These are phyloP conservation scores for Phrynosoma platyrhinos DNA, from an alignment of 2,113 vertebrate species.

Conservation along the genomic window DNA sequence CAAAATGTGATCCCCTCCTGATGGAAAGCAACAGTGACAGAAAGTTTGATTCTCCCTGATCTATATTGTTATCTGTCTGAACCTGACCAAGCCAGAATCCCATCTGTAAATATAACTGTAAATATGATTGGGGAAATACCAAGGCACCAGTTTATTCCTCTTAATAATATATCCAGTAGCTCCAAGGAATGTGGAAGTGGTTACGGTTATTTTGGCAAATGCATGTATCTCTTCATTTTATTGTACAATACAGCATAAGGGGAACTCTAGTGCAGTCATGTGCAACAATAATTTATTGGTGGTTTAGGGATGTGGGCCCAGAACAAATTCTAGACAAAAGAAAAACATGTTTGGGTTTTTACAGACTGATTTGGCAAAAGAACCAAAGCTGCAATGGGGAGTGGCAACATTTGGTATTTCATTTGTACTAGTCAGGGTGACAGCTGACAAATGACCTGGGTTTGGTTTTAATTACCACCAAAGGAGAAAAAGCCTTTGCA, in stretches of 20 bases:
- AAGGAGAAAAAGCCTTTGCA: constrained; percentile 52
- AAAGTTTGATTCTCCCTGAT: background rate
- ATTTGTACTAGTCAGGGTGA: constrained; percentile 63
- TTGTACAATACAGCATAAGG: constrained; percentile 57
- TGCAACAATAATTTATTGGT: constrained; percentile 64
- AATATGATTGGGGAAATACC: constrained; percentile 7
- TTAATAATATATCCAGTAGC: constrained; percentile 5
- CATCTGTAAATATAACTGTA: background rate
- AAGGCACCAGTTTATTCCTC: constrained; percentile 38
- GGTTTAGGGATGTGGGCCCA: constrained; percentile 66
- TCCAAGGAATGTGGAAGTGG: constrained; percentile 49
- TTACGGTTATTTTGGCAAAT: constrained; percentile 63
- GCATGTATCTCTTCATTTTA: constrained; percentile 63
- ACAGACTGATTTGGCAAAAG: constrained; percentile 62
- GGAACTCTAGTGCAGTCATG: constrained; percentile 53
- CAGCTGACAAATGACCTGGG: constrained; percentile 64
- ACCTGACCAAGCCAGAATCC: background rate
- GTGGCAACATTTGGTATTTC: constrained; percentile 68
- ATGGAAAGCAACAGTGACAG: background rate
- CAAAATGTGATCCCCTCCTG: background rate
- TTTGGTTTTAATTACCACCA: constrained; percentile 72
- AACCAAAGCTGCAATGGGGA: constrained; percentile 65
- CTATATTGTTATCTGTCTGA: background rate
- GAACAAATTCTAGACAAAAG: constrained; percentile 77
- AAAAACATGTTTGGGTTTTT: constrained; percentile 76